Percentiles rank a stretch among this genome's conserved stretches.
phyloP scores from a whole-genome alignment of 2,113 vertebrate species.

The Acinonyx jubatus region DNA sequence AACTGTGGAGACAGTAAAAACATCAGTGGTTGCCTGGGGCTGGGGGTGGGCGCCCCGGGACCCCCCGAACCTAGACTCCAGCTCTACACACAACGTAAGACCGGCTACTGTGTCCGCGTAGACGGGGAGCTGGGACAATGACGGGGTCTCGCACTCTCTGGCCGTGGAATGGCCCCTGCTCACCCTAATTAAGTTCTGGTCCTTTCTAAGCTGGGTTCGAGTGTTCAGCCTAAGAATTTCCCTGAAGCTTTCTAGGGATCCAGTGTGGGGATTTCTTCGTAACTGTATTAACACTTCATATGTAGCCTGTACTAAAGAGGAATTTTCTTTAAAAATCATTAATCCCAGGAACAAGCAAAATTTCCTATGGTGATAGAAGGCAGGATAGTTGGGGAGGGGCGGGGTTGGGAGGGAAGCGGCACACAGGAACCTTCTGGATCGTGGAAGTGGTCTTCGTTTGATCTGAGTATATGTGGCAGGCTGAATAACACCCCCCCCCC shows the following conservation, averaged over 20 bases:
- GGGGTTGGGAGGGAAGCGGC: fast-evolving
- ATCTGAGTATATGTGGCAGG: fast-evolving
- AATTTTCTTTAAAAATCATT: not conserved
- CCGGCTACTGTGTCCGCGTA: fast-evolving
- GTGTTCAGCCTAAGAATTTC: not conserved
- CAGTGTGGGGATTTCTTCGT: not conserved
- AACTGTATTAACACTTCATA: not conserved
- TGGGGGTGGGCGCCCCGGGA: fast-evolving
- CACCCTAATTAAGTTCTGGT: not conserved
- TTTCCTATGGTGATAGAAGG: too few species aligned
- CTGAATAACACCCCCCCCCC: fast-evolving
- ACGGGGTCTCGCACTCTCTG: not conserved
- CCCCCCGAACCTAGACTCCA: too few species aligned
- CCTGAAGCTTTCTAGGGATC: not conserved
- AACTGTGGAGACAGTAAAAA: not conserved
- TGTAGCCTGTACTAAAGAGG: not conserved
- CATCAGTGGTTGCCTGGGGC: not conserved
- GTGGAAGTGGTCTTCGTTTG: not conserved
- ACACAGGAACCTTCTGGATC: not conserved
- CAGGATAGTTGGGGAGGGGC: not conserved
- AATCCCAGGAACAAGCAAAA: not conserved
- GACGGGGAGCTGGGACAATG: fast-evolving
- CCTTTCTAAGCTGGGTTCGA: not conserved
- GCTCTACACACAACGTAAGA: fast-evolving
- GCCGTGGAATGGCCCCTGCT: not conserved